Conservation (phyloP, 2,797 vertebrate genomes). For the Bovichtus diacanthus region DNA sequence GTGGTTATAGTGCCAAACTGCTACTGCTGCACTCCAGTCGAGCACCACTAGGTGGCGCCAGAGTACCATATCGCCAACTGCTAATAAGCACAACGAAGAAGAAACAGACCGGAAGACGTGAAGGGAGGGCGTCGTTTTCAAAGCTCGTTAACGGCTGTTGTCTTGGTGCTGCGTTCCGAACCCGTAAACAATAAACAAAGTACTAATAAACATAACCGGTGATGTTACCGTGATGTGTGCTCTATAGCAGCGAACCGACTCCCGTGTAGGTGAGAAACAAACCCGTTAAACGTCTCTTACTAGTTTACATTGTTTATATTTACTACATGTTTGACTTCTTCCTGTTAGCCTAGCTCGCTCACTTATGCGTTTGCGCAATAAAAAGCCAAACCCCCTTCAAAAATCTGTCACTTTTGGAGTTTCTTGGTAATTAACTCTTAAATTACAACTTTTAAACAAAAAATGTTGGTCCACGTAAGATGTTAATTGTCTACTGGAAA, state of each 20-base stretch:
- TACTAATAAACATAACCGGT: fast-evolving
- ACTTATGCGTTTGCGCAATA: too few relatives aligned
- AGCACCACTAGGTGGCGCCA: not conserved
- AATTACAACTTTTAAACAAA: fast-evolving
- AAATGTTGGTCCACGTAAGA: fast-evolving
- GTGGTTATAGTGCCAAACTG: too few relatives aligned
- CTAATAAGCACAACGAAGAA: conserved; percentile 12
- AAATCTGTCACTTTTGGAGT: not conserved
- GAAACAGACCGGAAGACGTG: conserved; percentile 34
- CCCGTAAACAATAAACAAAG: not conserved
- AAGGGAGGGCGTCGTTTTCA: conserved; percentile 72
- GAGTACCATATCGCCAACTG: fast-evolving
- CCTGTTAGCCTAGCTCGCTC: conserved; percentile 1
- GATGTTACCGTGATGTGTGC: not conserved
- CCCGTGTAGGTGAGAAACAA: conserved; percentile 22
- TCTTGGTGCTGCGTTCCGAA: conserved; percentile 27
- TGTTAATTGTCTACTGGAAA: fast-evolving
- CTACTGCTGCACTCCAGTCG: too few relatives aligned
- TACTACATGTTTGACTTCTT: not conserved
- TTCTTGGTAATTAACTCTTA: fast-evolving
- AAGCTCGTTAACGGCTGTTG: conserved; percentile 73
- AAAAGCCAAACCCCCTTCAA: not conserved
- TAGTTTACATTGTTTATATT: not conserved
- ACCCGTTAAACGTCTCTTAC: fast-evolving
- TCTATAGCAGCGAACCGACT: fast-evolving